Evolutionary conservation across 1,140 invertebrate species (phyloP), one percentile per base, ranked within the genome.

Genomic region (Asobara japonica): DNA sequence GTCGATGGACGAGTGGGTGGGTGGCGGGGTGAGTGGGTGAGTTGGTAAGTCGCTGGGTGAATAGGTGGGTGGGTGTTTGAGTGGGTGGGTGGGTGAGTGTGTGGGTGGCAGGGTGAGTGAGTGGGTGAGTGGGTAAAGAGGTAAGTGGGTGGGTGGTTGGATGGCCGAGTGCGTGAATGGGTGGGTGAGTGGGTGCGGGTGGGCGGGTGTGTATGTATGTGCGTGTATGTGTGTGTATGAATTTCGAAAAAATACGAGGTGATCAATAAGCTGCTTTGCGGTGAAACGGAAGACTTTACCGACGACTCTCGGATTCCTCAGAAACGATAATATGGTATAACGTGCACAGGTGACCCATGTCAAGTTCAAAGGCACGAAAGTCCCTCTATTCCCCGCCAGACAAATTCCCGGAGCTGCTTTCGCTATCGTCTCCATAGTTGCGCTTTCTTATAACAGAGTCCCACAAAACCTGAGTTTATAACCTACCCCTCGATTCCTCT

Each of bases 341-440:
- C 2, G 22, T 27, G 10, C 13, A 60, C 78, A 85, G 79, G 77
- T 83, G 83, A 85, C 81, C 83, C 81, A 81, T 83, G 81, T 84
- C 81, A 84, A 86, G 83, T 86, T 86, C 84, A 86, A 86, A 85
- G 83, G 83, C 77, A 74, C 78, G 3, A 13, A 5, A 51, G 18
- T 27, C 3, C 20, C 6, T 64, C 7, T 64, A n/a, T 30, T 0
- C 0, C 16, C 7, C 16, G 29, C 8, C 25, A 65, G 13, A 20
- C 8, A 36, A 36, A 31, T 31, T 22, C 18, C 45, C 27, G 3
- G 25, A 7, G 10, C 36, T 60, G 31, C 33, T 20, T 7, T 31
- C 51, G 20, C 31, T 61, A 8, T 10, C 33, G 16, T 69, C 66
- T 69, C 45, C 60, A 13, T 66, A 27, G 4, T 60, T 60, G 25